phyloP scores from a whole-genome alignment of 1,140 invertebrate genomes.

The Melanaphis sacchari region DNA sequence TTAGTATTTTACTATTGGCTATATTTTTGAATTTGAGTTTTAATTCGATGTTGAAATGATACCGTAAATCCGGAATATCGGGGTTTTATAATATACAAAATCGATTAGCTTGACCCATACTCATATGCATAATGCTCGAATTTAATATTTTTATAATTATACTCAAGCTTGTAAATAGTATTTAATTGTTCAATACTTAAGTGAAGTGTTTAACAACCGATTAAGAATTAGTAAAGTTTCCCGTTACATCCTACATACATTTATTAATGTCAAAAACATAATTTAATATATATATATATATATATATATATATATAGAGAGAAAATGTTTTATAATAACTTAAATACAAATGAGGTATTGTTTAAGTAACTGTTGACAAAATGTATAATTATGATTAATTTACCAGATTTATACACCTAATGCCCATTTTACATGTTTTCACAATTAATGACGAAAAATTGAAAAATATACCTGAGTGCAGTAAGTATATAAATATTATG shows the following conservation, averaged over 20 bases:
- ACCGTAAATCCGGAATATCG: not conserved
- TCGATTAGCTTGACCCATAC: not conserved
- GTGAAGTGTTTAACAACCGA: not conserved
- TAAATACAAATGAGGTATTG: no score
- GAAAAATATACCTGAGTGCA: no score
- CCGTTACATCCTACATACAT: not conserved
- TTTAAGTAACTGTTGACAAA: not conserved
- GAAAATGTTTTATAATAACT: no score
- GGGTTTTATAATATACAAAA: not conserved
- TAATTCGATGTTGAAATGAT: not conserved
- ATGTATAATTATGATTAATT: not conserved
- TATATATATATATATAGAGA: no score
- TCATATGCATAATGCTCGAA: not conserved
- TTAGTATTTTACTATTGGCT: not conserved
- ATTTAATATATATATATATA: not conserved
- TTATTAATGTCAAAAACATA: not conserved
- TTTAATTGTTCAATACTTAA: not conserved
- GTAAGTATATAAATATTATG: not conserved
- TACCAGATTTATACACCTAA: no score
- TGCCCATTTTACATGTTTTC: no score
- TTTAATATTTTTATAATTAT: not conserved
- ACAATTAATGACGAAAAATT: no score
- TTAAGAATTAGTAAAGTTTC: not conserved
- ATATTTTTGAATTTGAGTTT: not conserved
- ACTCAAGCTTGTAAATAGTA: not conserved